Conservation (phyloP, 2,888 invertebrate genomes). For the Eupithecia vulgata region DNA sequence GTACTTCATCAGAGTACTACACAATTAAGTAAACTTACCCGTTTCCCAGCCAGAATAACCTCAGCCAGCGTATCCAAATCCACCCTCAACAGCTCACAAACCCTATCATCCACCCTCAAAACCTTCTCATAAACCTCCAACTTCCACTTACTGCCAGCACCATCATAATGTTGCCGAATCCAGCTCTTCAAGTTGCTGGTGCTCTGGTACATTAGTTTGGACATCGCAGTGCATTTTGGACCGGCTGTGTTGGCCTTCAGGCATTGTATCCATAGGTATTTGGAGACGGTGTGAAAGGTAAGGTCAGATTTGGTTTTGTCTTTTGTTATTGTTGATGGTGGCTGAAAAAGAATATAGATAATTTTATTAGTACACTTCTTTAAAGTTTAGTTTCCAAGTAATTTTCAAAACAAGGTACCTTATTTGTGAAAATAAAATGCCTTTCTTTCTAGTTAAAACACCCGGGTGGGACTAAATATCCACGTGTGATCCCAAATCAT, state of each 20-base stretch:
- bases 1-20: too few relatives aligned
- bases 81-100: slow-evolving; percentile 66
- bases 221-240: slow-evolving; percentile 69
- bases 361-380: too few relatives aligned
- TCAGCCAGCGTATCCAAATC: slow-evolving; percentile 72
- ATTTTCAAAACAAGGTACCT: too few relatives aligned
- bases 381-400: too few relatives aligned
- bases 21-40: slow-evolving; percentile 54
- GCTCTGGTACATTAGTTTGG: slow-evolving; percentile 64
- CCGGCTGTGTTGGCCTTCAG: slow-evolving; percentile 72
- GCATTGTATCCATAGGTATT: slow-evolving; percentile 65
- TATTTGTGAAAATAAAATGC: too few relatives aligned
- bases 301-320: slow-evolving; percentile 53
- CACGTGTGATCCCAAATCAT: too few relatives aligned
- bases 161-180: slow-evolving; percentile 71
- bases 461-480: too few relatives aligned
- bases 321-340: slow-evolving; percentile 61
- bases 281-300: slow-evolving; percentile 62
- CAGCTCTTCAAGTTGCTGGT: slow-evolving; percentile 66
- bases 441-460: too few relatives aligned
- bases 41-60: slow-evolving; percentile 73
- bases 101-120: slow-evolving; percentile 60
- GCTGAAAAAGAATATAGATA: slow-evolving; percentile 55
- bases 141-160: slow-evolving; percentile 51
- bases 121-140: slow-evolving; percentile 49